A percentile compares a stretch with the other conserved stretches of the same genome.
phyloP scores from a whole-genome alignment of 2,888 invertebrate species.

The Copidosoma aretas region DNA sequence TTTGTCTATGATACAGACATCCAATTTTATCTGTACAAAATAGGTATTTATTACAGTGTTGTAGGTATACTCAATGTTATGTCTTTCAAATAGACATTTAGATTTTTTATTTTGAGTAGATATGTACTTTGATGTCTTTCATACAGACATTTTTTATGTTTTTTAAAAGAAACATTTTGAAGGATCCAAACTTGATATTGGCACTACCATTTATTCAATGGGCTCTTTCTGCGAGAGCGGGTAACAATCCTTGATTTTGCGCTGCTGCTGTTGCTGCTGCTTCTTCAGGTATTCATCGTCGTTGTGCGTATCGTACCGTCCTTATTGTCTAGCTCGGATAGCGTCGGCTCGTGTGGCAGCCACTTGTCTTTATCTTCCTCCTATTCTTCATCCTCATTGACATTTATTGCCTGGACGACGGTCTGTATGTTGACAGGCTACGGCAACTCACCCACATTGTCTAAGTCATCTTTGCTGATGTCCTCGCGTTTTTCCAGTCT shows the following conservation, averaged over 20 bases:
- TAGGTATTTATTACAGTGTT: too few relatives aligned
- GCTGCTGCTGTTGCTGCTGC: constrained; percentile 16
- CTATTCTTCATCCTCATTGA: constrained; percentile 47
- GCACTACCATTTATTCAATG: too few relatives aligned
- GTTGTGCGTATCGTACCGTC: constrained; percentile 1
- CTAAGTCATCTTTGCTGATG: constrained; percentile 28
- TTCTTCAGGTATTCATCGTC: constrained; percentile 17
- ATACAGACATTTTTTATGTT: too few relatives aligned
- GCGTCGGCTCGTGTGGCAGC: constrained; percentile 26
- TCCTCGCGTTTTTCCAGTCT: constrained; percentile 9
- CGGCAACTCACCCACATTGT: background rate
- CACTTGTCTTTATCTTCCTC: constrained; percentile 41
- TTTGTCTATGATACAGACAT: too few relatives aligned
- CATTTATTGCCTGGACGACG: constrained; percentile 41
- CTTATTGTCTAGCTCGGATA: constrained; percentile 30
- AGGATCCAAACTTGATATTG: too few relatives aligned
- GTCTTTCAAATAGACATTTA: too few relatives aligned
- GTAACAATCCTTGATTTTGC: constrained; percentile 20
- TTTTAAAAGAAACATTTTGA: too few relatives aligned
- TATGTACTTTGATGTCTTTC: too few relatives aligned
- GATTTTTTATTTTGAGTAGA: too few relatives aligned
- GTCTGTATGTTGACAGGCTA: background rate
- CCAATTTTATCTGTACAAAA: too few relatives aligned
- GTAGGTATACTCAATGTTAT: too few relatives aligned
- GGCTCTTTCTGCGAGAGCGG: constrained; percentile 36